phyloP scores from a whole-genome alignment of 2,888 invertebrate species.

The Apodemia mormo region DNA sequence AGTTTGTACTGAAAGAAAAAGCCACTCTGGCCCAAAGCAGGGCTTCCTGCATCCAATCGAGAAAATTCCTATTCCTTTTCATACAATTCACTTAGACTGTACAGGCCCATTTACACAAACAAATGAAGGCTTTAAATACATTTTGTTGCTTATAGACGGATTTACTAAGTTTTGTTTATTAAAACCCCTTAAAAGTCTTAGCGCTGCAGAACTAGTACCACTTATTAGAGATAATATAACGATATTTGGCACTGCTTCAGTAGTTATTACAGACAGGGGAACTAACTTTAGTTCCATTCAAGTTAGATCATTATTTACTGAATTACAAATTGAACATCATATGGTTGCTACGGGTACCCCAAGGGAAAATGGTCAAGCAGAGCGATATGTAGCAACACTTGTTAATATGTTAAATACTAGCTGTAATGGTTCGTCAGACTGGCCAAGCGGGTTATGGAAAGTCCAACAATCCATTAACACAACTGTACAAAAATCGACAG shows the following conservation, averaged over 20 bases:
- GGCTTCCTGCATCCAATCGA: conserved; percentile 35
- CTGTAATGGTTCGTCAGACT: conserved; percentile 4
- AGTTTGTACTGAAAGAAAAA: too few species aligned
- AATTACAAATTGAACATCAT: conserved; percentile 32
- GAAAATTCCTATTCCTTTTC: conserved; percentile 40
- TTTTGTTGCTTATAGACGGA: too few species aligned
- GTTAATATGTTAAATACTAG: too few species aligned
- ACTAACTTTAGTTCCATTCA: conserved; percentile 32
- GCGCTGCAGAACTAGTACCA: conserved; percentile 33
- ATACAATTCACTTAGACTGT: conserved; percentile 31
- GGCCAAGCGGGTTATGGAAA: conserved; percentile 8
- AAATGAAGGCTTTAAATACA: too few species aligned
- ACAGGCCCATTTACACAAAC: too few species aligned
- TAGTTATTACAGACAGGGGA: conserved; percentile 33
- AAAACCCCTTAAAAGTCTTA: conserved; percentile 40
- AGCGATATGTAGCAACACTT: too few species aligned
- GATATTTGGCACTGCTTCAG: background rate
- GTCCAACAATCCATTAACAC: conserved; percentile 9
- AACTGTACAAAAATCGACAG: conserved; percentile 5
- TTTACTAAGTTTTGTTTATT: conserved; percentile 39
- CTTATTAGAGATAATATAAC: conserved; percentile 38
- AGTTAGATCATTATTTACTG: conserved; percentile 27
- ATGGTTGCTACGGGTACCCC: conserved; percentile 26
- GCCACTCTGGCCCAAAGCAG: too few species aligned
- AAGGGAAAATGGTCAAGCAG: too few species aligned